Base-by-base conservation (phyloP, 2,797 vertebrate genomes). In the Arnoldichthys spilopterus region DNA sequence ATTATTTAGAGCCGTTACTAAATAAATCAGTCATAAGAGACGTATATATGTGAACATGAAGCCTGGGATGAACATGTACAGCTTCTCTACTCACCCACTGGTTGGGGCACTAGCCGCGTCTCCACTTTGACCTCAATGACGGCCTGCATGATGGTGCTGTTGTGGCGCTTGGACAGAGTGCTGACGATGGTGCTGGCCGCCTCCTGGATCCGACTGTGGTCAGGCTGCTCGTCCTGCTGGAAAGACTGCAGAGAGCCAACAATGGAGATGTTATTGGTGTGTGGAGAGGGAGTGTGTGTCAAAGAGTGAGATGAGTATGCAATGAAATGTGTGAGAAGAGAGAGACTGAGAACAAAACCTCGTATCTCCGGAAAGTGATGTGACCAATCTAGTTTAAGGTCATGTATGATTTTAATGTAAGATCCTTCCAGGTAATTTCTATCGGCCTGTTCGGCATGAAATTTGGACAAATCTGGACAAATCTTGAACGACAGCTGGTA, bases 101-200 rank as follows among this genome's bases (percentile, higher is more conserved):
- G 94, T 77, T 88, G 91, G 76, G 86, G 91, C 87, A 93, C 87
- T 76, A 95, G 91, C 5, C 94, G 92, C 0, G 96, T 97, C 85
- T 98, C 97, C 86, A 99, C 95, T 92, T 97, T 98, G 90, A 99
- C 96, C 92, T 98, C 96, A 0, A 95, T 95, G 88, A 99, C 92
- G 0, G 97, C 96, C 83, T 95, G 86, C 94, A 99, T 95, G 71
- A 97, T 84, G 0, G 96, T 96, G 92, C 96, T 96, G 92, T 98
- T 99, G 53, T 96, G 96, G 3, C 93, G 87, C 89, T 95, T 96
- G 1, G 96, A 96, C 87, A 99, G 92, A 6, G 95, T 93, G 1
- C 94, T 92, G 34, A 97, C 96, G 0, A 99, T 96, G 84, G 93
- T 92, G 0, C 94, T 94, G 71, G 96, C 96, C 0, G 94, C 94